A percentile compares a stretch with the other conserved stretches of the same genome.
These are phyloP conservation scores for Cephalopterus ornatus DNA, from an alignment of 2,113 vertebrate species.

Conservation along the genomic window DNA sequence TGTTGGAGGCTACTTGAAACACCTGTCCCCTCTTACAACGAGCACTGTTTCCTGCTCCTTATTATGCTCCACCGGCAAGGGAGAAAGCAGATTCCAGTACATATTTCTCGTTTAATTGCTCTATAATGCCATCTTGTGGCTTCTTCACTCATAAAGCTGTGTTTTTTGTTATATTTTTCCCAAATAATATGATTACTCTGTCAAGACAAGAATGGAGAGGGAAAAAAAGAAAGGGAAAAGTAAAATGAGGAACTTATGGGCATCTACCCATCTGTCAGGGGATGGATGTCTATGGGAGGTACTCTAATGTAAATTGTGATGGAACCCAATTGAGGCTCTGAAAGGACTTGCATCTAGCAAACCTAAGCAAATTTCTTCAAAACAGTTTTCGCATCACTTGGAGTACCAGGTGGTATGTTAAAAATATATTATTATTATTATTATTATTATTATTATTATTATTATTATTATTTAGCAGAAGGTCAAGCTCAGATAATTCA, in stretches of 20 bases:
- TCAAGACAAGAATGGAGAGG: neutral
- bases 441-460: neutral
- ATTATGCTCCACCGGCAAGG: neutral
- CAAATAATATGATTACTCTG: neutral
- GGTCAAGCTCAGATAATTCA: neutral
- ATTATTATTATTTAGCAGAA: neutral
- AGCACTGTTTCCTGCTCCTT: neutral
- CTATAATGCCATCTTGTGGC: constrained; percentile 72
- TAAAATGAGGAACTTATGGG: neutral
- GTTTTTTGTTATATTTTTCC: neutral
- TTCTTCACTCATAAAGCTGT: neutral
- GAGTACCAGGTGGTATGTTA: neutral
- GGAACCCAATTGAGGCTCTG: rapidly evolving
- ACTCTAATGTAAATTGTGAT: neutral
- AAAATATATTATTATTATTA: neutral
- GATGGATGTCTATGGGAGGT: neutral
- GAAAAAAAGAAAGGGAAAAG: neutral
- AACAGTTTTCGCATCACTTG: neutral
- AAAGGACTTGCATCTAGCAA: neutral
- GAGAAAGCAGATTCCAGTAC: neutral
- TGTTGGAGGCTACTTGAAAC: constrained; percentile 11
- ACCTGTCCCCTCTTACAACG: constrained; percentile 3
- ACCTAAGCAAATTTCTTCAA: neutral
- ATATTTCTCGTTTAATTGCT: constrained; percentile 49
- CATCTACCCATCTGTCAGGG: no score